Evolutionary conservation across 2,888 invertebrate genomes (phyloP).

Genomic region (Priocnemis perturbator): DNA sequence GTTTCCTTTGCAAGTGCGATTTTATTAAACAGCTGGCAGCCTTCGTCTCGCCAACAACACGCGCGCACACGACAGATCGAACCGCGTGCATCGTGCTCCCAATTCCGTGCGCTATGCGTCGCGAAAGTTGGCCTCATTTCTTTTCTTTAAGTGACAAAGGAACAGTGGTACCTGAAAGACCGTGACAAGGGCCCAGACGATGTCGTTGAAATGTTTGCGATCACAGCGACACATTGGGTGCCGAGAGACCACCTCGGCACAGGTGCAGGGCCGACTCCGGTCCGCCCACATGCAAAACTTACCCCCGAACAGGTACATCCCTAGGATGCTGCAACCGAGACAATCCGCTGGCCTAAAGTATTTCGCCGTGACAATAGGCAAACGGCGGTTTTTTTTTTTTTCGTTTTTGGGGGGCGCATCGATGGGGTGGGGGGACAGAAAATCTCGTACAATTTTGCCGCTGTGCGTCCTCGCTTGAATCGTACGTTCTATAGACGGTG

Average conservation of each 20-base stretch:
- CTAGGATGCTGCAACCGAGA: constrained; percentile 92
- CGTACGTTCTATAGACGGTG: no score
- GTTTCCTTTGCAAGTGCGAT: no score
- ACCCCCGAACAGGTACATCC: constrained; percentile 99
- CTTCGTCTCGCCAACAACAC: no score
- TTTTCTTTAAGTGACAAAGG: constrained; percentile 33
- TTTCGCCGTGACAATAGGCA: constrained; percentile 50
- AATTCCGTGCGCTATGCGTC: no score
- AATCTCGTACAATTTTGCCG: constrained; percentile 2
- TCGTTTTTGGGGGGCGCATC: constrained; percentile 1
- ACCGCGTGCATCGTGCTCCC: no score
- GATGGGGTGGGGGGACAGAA: not conserved
- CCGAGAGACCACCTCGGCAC: constrained; percentile 92
- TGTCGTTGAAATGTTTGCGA: constrained; percentile 99
- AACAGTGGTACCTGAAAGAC: constrained; percentile 90
- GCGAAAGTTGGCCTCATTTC: no score
- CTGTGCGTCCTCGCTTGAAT: constrained; percentile 6
- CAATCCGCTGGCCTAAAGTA: constrained; percentile 73
- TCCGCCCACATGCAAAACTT: constrained; percentile 99
- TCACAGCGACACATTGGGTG: constrained; percentile 95
- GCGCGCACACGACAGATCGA: no score
- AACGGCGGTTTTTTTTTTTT: constrained; percentile 11
- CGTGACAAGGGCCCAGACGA: constrained; percentile 97
- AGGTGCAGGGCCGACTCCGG: constrained; percentile 91
- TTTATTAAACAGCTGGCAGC: no score